Conservation (phyloP, 2,113 vertebrate genomes). For the Alexandromys fortis region DNA sequence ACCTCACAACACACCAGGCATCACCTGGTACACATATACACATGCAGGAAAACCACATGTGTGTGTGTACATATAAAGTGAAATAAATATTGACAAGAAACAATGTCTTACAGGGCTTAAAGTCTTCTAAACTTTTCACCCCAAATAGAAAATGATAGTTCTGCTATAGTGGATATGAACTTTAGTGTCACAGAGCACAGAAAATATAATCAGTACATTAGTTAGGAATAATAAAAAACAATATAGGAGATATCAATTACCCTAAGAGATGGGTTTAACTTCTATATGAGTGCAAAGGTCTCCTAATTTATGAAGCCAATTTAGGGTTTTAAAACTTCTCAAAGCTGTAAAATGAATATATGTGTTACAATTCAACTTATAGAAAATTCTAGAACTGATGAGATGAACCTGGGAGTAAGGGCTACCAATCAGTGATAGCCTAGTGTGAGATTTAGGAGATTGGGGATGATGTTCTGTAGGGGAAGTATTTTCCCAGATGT, state of each 20-base stretch:
- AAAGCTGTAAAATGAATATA: not conserved
- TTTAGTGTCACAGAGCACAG: not conserved
- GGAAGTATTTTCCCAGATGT: not conserved
- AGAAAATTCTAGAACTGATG: not conserved
- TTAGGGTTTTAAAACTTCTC: not conserved
- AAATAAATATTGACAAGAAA: not conserved
- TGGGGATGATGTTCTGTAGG: not conserved
- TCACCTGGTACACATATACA: not conserved
- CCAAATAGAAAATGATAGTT: conserved; percentile 37
- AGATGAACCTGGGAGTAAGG: not conserved
- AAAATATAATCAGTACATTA: not conserved
- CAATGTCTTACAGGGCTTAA: not conserved
- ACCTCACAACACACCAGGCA: not conserved
- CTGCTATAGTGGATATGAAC: not conserved
- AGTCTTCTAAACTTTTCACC: not conserved
- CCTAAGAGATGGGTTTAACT: not conserved
- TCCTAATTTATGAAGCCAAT: not conserved
- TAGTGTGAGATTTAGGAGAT: not conserved
- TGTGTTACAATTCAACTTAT: not conserved
- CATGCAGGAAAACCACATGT: not conserved
- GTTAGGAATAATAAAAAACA: not conserved
- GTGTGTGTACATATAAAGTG: no score
- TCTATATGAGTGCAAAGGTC: not conserved
- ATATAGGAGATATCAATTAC: not conserved
- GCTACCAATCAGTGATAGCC: not conserved